Evolutionary conservation across 1,140 invertebrate genomes (phyloP), one percentile per base, ranked within the genome.

Genomic region (Lethrus apterus): DNA sequence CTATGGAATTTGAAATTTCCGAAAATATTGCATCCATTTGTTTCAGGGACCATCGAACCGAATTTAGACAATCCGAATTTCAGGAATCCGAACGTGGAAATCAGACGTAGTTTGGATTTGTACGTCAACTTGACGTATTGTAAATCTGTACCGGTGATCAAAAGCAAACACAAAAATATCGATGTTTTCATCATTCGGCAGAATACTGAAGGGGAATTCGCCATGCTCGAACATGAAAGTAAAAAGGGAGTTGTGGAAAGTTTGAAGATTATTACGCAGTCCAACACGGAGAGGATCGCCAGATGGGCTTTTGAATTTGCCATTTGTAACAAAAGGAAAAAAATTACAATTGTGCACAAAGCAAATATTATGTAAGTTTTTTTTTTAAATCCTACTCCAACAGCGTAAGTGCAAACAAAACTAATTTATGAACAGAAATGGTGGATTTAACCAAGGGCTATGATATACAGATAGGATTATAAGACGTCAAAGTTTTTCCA

Each of bases 341-440:
- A 83, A 58, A 77, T 93, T 8, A 90, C 86, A 1, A 84, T 82
- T 17, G 78, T 93, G 19, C 89, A 92, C 63, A 92, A 93, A 66
- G 88, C 89, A 4, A 91, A 92, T 57, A 88, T 91, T 41, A 88
- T 89, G 83, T 85, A 87, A 64, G 66, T n/a, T n/a, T n/a, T n/a
- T n/a, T n/a, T n/a, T n/a, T n/a, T n/a, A n/a, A n/a, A n/a, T n/a
- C n/a, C n/a, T n/a, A n/a, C n/a, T n/a, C n/a, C n/a, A n/a, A n/a
- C n/a, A n/a, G n/a, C n/a, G n/a, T n/a, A n/a, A n/a, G n/a, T n/a
- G n/a, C n/a, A n/a, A n/a, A n/a, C n/a, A n/a, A n/a, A n/a, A n/a
- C n/a, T n/a, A n/a, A n/a, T n/a, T n/a, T n/a, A n/a, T n/a, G n/a
- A n/a, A n/a, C n/a, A n/a, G n/a, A n/a, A n/a, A n/a, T n/a, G n/a